These are phyloP conservation scores for zebrafish (Danio rerio) DNA, from an alignment of 2,113 vertebrate genomes.

Conservation along the genomic window DNA sequence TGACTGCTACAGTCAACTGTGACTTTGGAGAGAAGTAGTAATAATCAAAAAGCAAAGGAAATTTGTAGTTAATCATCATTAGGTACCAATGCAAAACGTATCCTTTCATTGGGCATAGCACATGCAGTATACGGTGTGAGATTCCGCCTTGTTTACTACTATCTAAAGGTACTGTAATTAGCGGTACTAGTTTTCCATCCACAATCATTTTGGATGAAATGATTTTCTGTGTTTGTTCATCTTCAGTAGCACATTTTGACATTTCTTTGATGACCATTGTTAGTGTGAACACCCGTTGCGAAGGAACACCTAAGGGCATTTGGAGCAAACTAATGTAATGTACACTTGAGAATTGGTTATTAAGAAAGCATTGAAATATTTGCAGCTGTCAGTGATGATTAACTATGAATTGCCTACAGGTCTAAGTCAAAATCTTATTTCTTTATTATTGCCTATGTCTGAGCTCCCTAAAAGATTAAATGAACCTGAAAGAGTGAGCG, in stretches of 20 bases:
- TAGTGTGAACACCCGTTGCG: constrained; percentile 45
- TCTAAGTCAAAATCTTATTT: constrained; percentile 69
- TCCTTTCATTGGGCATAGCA: constrained; percentile 82
- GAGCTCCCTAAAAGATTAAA: constrained; percentile 77
- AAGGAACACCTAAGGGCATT: constrained; percentile 45
- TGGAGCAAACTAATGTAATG: constrained; percentile 64
- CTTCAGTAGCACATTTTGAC: constrained; percentile 49
- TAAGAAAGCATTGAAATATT: constrained; percentile 55
- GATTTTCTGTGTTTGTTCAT: constrained; percentile 57
- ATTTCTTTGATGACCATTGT: constrained; percentile 37
- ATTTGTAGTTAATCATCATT: constrained; percentile 90
- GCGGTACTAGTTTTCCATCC: constrained; percentile 72
- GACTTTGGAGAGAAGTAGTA: constrained; percentile 81
- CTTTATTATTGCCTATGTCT: constrained; percentile 72
- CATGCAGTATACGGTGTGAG: constrained; percentile 79
- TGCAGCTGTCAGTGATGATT: constrained; percentile 81
- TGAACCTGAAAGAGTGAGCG: constrained; percentile 59
- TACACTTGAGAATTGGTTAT: constrained; percentile 43
- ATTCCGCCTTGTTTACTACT: constrained; percentile 75
- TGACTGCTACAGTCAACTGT: constrained; percentile 76
- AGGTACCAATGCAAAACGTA: constrained; percentile 82
- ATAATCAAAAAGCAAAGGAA: constrained; percentile 70
- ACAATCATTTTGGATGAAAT: constrained; percentile 66
- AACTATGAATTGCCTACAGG: constrained; percentile 81
- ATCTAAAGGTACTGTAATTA: constrained; percentile 72